Evolutionary conservation across 2,797 vertebrate genomes (phyloP).

Genomic region (Hafferia zeledoni): DNA sequence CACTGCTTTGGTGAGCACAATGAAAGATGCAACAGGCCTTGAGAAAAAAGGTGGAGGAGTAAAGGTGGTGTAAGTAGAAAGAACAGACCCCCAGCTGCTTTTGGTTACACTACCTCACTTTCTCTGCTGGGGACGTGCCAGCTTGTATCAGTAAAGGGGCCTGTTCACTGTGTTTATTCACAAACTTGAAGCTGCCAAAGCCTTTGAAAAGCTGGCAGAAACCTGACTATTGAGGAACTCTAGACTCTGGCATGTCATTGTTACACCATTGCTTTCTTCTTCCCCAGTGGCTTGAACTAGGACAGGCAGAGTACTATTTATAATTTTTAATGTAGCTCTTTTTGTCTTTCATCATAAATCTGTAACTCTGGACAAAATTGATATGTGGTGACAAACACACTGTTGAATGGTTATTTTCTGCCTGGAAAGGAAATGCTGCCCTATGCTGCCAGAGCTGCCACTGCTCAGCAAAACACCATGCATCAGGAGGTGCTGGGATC

Average conservation of each 20-base stretch:
- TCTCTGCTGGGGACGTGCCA: not conserved
- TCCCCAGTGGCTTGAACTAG: slow-evolving; percentile 69
- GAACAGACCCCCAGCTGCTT: not conserved
- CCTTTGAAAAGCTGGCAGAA: slow-evolving; percentile 40
- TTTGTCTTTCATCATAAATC: slow-evolving; percentile 51
- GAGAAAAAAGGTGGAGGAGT: not conserved
- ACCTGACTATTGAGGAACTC: slow-evolving; percentile 20
- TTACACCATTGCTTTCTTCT: not conserved
- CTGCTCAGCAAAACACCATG: rapidly evolving
- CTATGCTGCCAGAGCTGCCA: not conserved
- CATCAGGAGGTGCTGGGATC: not conserved
- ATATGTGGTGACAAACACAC: not conserved
- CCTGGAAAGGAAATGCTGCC: not conserved
- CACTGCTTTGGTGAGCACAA: not conserved
- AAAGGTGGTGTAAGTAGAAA: not conserved
- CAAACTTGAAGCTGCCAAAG: not conserved
- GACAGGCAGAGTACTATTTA: slow-evolving; percentile 59
- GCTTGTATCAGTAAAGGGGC: not conserved
- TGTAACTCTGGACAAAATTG: slow-evolving; percentile 34
- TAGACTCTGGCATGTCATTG: not conserved
- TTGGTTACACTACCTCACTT: not conserved
- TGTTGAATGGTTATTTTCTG: not conserved
- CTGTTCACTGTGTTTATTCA: not conserved
- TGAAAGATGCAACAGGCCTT: not conserved
- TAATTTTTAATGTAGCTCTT: slow-evolving; percentile 52